phyloP scores from a whole-genome alignment of 64 coral and sea anemone genomes.

The Stylophora pistillata region DNA sequence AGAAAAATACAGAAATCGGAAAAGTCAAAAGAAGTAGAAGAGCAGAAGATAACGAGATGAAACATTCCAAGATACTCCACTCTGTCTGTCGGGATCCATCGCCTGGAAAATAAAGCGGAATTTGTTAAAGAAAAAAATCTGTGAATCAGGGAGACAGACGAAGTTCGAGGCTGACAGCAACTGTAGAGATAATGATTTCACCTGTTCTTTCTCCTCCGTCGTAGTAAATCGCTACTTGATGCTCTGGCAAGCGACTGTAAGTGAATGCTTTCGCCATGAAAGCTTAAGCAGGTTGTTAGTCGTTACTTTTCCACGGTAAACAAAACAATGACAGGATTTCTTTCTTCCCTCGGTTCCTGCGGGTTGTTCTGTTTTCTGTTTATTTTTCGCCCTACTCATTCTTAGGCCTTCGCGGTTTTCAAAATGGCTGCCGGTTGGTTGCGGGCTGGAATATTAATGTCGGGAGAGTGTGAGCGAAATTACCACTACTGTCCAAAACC shows the following conservation, averaged over 20 bases:
- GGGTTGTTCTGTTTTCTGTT: no score
- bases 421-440: no score
- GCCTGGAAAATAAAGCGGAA: constrained; percentile 11
- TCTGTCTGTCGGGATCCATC: neutral
- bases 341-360: neutral
- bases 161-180: neutral
- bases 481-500: no score
- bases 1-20: constrained; percentile 91
- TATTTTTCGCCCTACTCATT: no score
- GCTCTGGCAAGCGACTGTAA: constrained; percentile 83
- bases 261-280: constrained; percentile 78
- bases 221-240: constrained; percentile 85
- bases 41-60: constrained; percentile 49
- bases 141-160: neutral
- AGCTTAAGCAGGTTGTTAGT: neutral
- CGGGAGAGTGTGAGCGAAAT: no score
- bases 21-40: constrained; percentile 74
- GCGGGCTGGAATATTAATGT: no score
- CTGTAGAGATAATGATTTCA: neutral
- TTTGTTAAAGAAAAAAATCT: neutral
- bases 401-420: no score
- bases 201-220: constrained; percentile 68
- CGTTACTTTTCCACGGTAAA: neutral
- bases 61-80: constrained; percentile 49
- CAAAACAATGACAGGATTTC: neutral